phyloP scores from a whole-genome alignment of 2,888 invertebrate species.

The Dysmachus trigonus region DNA sequence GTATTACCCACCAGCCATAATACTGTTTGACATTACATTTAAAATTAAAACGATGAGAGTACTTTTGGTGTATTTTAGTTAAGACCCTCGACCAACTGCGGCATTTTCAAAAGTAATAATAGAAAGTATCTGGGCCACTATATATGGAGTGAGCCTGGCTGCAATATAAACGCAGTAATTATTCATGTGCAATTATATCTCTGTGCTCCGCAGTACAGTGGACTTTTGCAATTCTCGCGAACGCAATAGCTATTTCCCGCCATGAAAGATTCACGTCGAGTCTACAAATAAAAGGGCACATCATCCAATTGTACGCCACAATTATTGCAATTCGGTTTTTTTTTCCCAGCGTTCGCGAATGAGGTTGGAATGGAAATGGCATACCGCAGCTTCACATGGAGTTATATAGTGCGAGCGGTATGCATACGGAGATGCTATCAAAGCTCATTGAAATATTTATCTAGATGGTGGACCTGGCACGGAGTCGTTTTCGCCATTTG shows the following conservation, averaged over 20 bases:
- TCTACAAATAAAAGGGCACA: conserved; percentile 13
- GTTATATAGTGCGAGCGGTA: not conserved
- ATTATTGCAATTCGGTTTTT: conserved; percentile 27
- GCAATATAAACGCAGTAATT: conserved; percentile 8
- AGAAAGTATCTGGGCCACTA: not conserved
- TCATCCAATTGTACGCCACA: conserved; percentile 33
- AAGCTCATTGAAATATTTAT: conserved; percentile 37
- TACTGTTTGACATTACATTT: not conserved
- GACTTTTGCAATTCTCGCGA: not conserved
- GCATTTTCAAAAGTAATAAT: not conserved
- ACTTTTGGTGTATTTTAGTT: not conserved
- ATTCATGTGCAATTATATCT: conserved; percentile 19
- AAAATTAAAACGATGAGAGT: not conserved
- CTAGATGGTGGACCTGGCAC: not conserved
- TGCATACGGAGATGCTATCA: conserved; percentile 13
- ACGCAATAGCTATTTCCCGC: conserved; percentile 31
- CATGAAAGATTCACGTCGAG: conserved; percentile 39
- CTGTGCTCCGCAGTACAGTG: not conserved
- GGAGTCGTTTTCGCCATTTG: conserved; percentile 11
- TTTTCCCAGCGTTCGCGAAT: not conserved
- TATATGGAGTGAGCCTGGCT: not conserved
- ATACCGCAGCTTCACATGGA: conserved; percentile 6
- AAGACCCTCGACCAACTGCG: not conserved
- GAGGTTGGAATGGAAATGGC: not conserved
- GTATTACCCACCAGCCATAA: not conserved